Base-by-base conservation (phyloP, 2,797 vertebrate genomes). In the Sebastes cheni region DNA sequence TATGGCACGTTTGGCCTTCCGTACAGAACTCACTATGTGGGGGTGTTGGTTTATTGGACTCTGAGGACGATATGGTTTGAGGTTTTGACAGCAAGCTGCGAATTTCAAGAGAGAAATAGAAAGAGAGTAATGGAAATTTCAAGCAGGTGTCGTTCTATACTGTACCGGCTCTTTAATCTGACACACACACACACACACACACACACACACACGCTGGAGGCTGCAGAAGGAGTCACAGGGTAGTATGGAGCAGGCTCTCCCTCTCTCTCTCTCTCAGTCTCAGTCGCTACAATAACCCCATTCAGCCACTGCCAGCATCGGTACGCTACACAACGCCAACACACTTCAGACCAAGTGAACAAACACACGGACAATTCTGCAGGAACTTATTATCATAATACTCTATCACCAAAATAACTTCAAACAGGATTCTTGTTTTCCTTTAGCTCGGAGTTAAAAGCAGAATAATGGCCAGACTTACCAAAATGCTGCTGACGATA, bases 141-240 rank as follows among this genome's bases (percentile, higher is more conserved):
- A 52, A 72, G 75, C 91, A 92, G 88, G 91, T 94, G 85, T 79
- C 42, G 54, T 32, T 67, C n/a, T 68, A 12, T 81, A 72, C 64
- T 84, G 82, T 52, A 42, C 46, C 75, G 69, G 82, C 76, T 78
- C 46, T 62, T 60, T 77, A 77, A 62, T 66, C 14, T 62, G 1
- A 39, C 13, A 39, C 36, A 39, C 36, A 36, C 34, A 32, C 23
- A 25, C 34, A 32, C 23, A 25, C 32, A 32, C 30, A 32, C 30
- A 32, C 30, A 70, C 77, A 77, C 67, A 59, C 77, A 64, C 22
- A 16, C 6, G 32, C 69, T 72, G 81, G 81, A 87, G 23, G 71
- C 72, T 62, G 73, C 85, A 86, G 80, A 84, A 87, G 92, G 92
- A 94, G 92, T 79, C 77, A 85, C 93, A 88, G 92, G 93, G 56